A percentile compares a stretch with the other conserved stretches of the same genome.
These are phyloP conservation scores for Oncopodura yosiiana DNA, from an alignment of 1,140 invertebrate species.

Conservation along the genomic window DNA sequence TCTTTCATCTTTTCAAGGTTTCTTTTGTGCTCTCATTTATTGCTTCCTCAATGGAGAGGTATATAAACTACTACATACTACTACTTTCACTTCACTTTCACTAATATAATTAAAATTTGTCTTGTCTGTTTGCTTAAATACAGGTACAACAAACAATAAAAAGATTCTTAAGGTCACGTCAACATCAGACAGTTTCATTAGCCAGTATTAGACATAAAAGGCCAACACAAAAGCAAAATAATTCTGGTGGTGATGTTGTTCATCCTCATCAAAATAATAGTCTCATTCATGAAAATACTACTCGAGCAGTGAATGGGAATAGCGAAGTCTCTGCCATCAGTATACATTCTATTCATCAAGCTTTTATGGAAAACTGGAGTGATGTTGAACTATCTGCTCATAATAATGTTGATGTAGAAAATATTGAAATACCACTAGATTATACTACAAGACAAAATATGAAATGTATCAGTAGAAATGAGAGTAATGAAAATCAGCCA, in stretches of 20 bases:
- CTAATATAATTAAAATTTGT: too few species aligned
- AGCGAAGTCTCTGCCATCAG: too few species aligned
- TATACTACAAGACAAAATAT: slow-evolving; percentile 3
- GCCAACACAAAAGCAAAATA: not conserved
- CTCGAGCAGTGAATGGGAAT: not conserved
- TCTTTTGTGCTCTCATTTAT: slow-evolving; percentile 47
- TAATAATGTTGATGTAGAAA: slow-evolving; percentile 28
- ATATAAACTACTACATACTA: slow-evolving; percentile 17
- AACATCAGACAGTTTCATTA: too few species aligned
- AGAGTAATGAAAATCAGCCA: too few species aligned
- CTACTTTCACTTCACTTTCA: too few species aligned
- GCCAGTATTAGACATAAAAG: too few species aligned
- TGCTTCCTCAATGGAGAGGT: slow-evolving; percentile 50
- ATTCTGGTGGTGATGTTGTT: not conserved
- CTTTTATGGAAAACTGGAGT: slow-evolving; percentile 26
- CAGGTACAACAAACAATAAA: slow-evolving; percentile 9
- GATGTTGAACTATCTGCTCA: slow-evolving; percentile 30
- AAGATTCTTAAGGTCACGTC: slow-evolving; percentile 10
- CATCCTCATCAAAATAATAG: not conserved
- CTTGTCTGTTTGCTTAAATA: not conserved
- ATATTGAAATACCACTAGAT: slow-evolving; percentile 26
- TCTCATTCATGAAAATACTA: not conserved
- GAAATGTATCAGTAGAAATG: too few species aligned
- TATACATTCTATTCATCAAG: too few species aligned
- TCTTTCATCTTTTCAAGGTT: slow-evolving; percentile 46